Conservation (phyloP, 1,140 invertebrate genomes). For the Camponotus floridanus region DNA sequence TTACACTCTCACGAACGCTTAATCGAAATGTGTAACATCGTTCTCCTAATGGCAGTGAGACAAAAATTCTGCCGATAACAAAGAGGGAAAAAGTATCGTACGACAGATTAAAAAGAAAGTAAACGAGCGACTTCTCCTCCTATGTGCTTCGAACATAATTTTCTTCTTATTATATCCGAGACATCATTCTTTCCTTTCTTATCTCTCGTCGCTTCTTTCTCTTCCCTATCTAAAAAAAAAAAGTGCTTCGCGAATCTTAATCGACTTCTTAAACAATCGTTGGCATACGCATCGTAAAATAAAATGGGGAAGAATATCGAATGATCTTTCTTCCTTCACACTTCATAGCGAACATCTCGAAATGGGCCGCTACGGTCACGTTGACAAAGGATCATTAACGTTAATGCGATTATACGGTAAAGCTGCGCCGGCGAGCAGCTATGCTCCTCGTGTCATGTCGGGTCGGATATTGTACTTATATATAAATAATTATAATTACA, state of each 20-base stretch:
- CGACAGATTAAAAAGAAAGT: not conserved
- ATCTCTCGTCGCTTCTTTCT: not conserved
- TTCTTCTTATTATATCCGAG: not conserved
- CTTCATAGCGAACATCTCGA: constrained; percentile 31
- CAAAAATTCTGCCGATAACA: constrained; percentile 73
- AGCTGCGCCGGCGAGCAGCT: not conserved
- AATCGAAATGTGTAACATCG: constrained; percentile 73
- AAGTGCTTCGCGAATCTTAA: not conserved
- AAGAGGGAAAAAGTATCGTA: constrained; percentile 25
- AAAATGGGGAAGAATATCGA: not conserved
- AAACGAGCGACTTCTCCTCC: not conserved
- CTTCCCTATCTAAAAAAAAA: not conserved
- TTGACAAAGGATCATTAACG: constrained; percentile 58
- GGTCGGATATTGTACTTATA: constrained; percentile 40
- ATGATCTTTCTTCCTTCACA: not conserved
- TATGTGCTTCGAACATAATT: not conserved
- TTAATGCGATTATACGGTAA: constrained; percentile 44
- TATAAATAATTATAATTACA: constrained; percentile 51
- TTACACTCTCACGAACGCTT: constrained; percentile 65
- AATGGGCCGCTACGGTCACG: constrained; percentile 56
- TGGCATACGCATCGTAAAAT: constrained; percentile 7
- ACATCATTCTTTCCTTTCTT: not conserved
- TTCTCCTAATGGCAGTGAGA: constrained; percentile 79
- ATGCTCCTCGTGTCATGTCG: not conserved
- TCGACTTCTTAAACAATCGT: constrained; percentile 15